A percentile compares a stretch with the other conserved stretches of the same genome.
These are phyloP conservation scores for Euwallacea similis DNA, from an alignment of 1,140 invertebrate species.

Conservation along the genomic window DNA sequence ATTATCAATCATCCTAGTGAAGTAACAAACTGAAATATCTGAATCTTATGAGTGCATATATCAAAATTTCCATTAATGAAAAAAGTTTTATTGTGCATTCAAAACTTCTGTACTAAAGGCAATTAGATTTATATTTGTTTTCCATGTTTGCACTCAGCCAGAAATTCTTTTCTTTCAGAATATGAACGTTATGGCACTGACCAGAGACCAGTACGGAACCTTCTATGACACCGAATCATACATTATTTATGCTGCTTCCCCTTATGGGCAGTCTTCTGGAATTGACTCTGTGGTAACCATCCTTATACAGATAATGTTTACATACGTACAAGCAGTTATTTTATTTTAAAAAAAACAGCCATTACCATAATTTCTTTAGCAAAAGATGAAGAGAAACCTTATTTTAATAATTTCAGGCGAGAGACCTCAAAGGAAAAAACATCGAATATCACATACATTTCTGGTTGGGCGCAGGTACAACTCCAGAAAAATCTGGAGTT, in stretches of 20 bases:
- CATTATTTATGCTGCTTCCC: conserved; percentile 78
- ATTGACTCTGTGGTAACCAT: conserved; percentile 66
- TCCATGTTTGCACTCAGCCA: no score
- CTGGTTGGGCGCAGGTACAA: conserved; percentile 81
- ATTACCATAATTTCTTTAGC: neutral
- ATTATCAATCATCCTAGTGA: no score
- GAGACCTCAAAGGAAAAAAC: conserved; percentile 54
- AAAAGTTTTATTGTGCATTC: no score
- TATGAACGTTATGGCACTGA: conserved; percentile 72
- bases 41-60: no score
- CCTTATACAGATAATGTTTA: neutral
- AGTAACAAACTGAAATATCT: no score
- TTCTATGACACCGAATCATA: conserved; percentile 88
- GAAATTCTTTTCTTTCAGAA: conserved; percentile 61
- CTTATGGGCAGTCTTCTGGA: conserved; percentile 65
- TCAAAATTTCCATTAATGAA: neutral
- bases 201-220: conserved; percentile 77
- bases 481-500: conserved; percentile 76
- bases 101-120: no score
- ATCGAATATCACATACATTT: conserved; percentile 73
- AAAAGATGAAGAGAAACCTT: neutral
- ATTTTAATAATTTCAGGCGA: conserved; percentile 47
- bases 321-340: neutral
- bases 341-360: neutral
- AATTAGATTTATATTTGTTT: no score